phyloP scores from a whole-genome alignment of 2,888 invertebrate genomes.

The Acleris cristana region DNA sequence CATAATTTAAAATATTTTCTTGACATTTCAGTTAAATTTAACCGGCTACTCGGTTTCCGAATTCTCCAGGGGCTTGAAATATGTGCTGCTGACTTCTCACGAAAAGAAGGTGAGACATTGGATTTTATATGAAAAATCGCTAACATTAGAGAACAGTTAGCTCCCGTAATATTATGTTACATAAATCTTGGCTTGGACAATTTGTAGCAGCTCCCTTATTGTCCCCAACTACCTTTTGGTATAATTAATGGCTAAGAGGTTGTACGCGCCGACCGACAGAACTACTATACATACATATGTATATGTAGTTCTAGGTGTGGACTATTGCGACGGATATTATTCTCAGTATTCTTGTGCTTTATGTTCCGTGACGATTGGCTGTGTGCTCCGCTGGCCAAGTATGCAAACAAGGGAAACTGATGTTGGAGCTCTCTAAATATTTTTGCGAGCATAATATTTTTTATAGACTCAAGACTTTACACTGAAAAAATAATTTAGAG shows the following conservation, averaged over 20 bases:
- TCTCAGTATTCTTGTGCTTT: slow-evolving; percentile 22
- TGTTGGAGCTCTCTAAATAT: slow-evolving; percentile 37
- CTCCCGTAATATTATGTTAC: slow-evolving; percentile 10
- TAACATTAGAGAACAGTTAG: slow-evolving; percentile 34
- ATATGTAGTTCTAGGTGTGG: background rate
- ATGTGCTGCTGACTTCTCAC: slow-evolving; percentile 59
- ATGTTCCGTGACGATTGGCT: slow-evolving; percentile 34
- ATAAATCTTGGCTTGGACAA: slow-evolving; percentile 15
- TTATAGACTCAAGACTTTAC: background rate
- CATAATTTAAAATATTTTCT: no score
- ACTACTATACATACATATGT: background rate
- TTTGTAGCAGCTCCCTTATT: slow-evolving; percentile 19
- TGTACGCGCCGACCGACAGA: background rate
- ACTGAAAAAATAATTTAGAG: no score
- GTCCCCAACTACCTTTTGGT: slow-evolving; percentile 22
- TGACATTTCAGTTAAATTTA: slow-evolving; percentile 58
- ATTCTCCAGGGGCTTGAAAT: slow-evolving; percentile 67
- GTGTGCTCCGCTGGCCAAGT: slow-evolving; percentile 48
- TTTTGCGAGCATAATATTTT: background rate
- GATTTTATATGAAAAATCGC: slow-evolving; percentile 22
- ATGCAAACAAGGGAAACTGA: slow-evolving; percentile 51
- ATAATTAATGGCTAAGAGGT: slow-evolving; percentile 18
- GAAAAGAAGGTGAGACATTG: slow-evolving; percentile 59
- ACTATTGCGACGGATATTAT: background rate
- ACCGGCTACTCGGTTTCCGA: slow-evolving; percentile 56